Evolutionary conservation across 2,888 invertebrate species (phyloP), one percentile per base, ranked within the genome.

Genomic region (Chalcis sispes): DNA sequence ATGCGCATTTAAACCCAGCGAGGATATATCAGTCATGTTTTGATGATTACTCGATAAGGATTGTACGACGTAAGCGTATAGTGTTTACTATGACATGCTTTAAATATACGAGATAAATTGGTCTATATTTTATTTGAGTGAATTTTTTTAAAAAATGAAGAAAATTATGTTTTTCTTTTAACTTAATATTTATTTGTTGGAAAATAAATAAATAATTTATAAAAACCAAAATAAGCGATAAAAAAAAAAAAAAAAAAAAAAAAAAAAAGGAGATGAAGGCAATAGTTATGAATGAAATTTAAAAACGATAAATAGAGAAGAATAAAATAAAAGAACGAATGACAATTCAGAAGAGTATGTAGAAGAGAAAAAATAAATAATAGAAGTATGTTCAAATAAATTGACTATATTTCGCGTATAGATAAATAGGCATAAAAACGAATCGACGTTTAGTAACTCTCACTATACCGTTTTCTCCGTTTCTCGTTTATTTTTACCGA

Each of bases 361-460:
- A 20, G 71, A 56, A 69, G 56, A 71, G 69, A 54, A 64, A 61
- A 77, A 76, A 58, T 50, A 78, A 46, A 27, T 72, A 75, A 67
- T 80, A 74, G 69, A 77, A 64, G 80, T 82, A 79, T 79, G 79
- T 82, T 83, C 80, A 81, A 82, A 83, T 83, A 81, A n/a, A 82
- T 79, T 80, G 80, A 80, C 72, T 77, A 72, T 62, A 76, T n/a
- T n/a, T 75, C 73, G 72, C 74, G 84, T 80, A 83, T 83, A 83
- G 82, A 84, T 85, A 85, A 85, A 83, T 85, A 84, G 85, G 85
- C 83, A 81, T 81, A 82, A 82, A 81, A 71, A 73, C 79, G 75
- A 77, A 75, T 70, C 46, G 56, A 40, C 50, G 25, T 50, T 48
- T 75, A 77, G 65, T 71, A 70, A 78, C 46, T 58, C 15, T 1